phyloP scores from a whole-genome alignment of 2,797 vertebrate genomes.

The Microhierax caerulescens region DNA sequence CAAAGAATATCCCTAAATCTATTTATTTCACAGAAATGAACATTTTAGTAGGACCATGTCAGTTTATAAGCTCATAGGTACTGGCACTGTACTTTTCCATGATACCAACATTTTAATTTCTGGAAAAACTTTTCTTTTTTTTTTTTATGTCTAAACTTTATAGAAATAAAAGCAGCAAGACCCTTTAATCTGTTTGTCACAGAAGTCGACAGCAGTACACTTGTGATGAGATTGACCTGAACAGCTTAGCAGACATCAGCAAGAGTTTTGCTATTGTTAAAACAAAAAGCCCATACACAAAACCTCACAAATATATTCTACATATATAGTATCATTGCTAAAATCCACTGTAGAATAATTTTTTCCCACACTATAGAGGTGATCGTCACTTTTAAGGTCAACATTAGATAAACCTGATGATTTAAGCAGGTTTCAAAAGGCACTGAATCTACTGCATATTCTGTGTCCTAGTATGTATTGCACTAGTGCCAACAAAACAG shows the following conservation, averaged over 20 bases:
- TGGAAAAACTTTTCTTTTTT: neutral
- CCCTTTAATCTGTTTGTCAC: neutral
- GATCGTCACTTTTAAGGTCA: neutral
- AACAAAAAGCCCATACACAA: neutral
- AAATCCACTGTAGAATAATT: neutral
- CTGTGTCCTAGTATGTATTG: neutral
- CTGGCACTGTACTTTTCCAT: neutral
- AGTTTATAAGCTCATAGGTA: neutral
- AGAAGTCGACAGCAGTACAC: neutral
- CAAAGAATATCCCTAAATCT: neutral
- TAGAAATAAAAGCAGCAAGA: neutral
- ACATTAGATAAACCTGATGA: neutral
- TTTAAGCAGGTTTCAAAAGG: conserved; percentile 17
- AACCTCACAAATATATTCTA: neutral
- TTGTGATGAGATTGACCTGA: neutral
- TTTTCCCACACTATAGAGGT: neutral
- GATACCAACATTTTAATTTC: neutral
- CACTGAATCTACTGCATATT: neutral
- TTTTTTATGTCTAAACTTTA: neutral
- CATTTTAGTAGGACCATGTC: neutral
- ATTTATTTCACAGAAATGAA: neutral
- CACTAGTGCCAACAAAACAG: neutral
- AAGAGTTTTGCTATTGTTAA: neutral
- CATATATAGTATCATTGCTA: neutral
- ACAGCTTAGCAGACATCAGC: neutral